These are phyloP conservation scores for Hypercompe scribonia DNA, from an alignment of 2,888 invertebrate genomes.

Conservation along the genomic window DNA sequence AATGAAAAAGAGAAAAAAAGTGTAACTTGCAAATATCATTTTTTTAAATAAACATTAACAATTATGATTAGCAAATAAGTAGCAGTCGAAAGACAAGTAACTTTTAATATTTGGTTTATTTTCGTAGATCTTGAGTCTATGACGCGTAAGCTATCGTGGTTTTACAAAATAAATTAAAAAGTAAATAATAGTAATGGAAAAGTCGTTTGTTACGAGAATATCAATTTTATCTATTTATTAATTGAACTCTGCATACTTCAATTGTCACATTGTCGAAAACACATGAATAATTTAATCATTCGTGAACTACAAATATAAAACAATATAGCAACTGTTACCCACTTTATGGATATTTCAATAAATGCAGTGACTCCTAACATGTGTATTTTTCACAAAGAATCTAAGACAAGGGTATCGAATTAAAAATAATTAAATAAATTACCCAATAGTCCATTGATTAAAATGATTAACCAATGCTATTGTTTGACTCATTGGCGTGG, in stretches of 20 bases:
- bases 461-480: conserved; percentile 59
- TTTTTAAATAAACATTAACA: background rate
- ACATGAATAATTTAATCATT: background rate
- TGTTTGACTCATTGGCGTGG: conserved; percentile 46
- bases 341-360: background rate
- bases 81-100: too few species aligned
- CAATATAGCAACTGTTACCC: background rate
- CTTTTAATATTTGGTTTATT: too few species aligned
- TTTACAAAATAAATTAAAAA: background rate
- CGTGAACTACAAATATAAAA: background rate
- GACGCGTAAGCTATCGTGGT: background rate
- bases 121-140: background rate
- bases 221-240: background rate
- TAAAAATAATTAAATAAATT: conserved; percentile 23
- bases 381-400: background rate
- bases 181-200: too few species aligned
- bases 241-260: background rate
- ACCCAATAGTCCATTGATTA: conserved; percentile 23
- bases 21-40: background rate
- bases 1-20: too few species aligned
- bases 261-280: background rate
- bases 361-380: background rate
- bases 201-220: background rate
- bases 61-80: too few species aligned
- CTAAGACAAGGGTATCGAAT: conserved; percentile 19